Evolutionary conservation across 2,113 vertebrate species (phyloP).

Genomic region (Ophiodon elongatus): DNA sequence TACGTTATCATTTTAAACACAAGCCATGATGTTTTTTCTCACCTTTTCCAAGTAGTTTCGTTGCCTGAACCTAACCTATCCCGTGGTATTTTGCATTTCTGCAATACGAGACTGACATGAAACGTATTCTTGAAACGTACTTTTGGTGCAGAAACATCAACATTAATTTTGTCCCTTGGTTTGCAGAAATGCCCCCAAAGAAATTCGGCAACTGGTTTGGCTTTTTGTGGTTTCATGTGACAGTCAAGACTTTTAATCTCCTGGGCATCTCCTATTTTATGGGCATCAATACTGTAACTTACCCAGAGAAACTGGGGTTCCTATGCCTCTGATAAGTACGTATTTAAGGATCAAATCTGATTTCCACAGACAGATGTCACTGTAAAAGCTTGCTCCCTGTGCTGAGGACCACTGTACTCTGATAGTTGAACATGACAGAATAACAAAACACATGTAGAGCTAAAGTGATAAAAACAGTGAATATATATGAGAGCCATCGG

Average conservation of each 20-base stretch:
- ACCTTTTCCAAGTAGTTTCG: too few species aligned
- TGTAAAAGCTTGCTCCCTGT: background rate
- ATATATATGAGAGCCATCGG: conserved; percentile 15
- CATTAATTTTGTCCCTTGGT: background rate
- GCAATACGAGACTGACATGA: background rate
- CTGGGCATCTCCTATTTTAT: background rate
- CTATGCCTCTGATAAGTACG: background rate
- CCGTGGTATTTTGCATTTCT: background rate
- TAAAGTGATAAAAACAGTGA: background rate
- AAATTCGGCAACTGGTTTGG: background rate
- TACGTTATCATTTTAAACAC: too few species aligned
- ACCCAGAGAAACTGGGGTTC: too few species aligned
- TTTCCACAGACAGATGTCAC: conserved; percentile 1
- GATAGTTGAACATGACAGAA: background rate
- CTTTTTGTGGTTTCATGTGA: background rate
- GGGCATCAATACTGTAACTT: background rate
- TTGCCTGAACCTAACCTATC: background rate
- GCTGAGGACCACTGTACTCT: background rate
- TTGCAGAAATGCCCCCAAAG: too few species aligned
- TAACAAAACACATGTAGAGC: background rate
- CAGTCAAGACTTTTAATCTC: background rate
- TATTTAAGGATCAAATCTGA: conserved; percentile 14
- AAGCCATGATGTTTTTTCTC: too few species aligned
- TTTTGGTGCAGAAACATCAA: background rate
- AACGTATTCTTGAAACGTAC: background rate